Base-by-base conservation (phyloP, 1,140 invertebrate genomes). In the Drosophila parvula region DNA sequence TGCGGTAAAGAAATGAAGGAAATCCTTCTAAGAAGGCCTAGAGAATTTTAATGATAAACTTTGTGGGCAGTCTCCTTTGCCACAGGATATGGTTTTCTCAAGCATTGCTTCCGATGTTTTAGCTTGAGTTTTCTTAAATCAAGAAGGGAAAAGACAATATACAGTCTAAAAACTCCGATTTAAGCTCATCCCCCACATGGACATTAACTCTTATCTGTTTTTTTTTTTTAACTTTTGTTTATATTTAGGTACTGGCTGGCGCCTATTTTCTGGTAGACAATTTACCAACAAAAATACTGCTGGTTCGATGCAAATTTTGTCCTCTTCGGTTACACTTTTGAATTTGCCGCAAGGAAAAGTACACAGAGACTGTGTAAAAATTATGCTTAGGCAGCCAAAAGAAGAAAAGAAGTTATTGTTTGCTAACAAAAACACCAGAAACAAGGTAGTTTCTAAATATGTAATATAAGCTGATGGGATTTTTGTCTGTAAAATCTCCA, bases 351-450 rank as follows among this genome's bases (percentile, higher is more conserved):
- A 43, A 32, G 51, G 64, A 63, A 63, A 63, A 74, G 30, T 43
- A 74, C 69, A 75, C 59, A 74, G 44, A 50, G 59, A 44, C 36
- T 63, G 58, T 53, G 43, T 64, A 48, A 43, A 74, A 64, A 75
- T 63, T 57, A 58, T 74, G 73, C 73, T 34, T 56, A 51, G 69
- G 34, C 73, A 64, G 59, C 59, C 62, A 34, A 75, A 74, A 44
- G 27, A 48, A 40, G 58, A 48, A 36, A 40, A 32, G 32, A 48
- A 36, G 11, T 55, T 57, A 55, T 34, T 64, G 41, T 56, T 74
- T 62, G 69, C 58, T 22, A 55, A 36, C 34, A 55, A 68, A 59
- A 48, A 12, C 40, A 47, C 18, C n/a, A 34, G 48, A 27, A 51
- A 44, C 16, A 27, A 67, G 47, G 38, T 38, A 16, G 38, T 47